Evolutionary conservation across 2,888 invertebrate genomes (phyloP).

Genomic region (Protophormia terraenovae): DNA sequence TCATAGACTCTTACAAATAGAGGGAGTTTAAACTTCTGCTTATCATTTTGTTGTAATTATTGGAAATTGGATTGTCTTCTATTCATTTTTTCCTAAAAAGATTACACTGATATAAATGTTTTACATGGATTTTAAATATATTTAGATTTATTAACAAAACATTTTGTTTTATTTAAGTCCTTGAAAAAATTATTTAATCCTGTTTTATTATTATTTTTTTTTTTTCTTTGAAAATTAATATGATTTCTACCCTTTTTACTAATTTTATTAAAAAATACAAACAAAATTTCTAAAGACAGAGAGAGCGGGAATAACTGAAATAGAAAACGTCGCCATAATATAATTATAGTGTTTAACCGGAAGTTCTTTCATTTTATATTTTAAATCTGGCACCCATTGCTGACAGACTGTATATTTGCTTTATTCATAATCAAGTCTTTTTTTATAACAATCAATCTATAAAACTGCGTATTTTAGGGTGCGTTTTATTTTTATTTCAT

Average conservation of each 20-base stretch:
- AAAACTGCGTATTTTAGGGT: constrained; percentile 62
- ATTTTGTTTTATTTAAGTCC: constrained; percentile 7
- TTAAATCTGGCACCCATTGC: constrained; percentile 49
- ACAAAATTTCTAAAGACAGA: constrained; percentile 8
- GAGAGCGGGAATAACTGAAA: constrained; percentile 11
- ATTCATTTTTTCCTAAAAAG: neutral
- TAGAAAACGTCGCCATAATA: constrained; percentile 61
- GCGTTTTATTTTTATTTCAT: constrained; percentile 30
- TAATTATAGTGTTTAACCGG: constrained; percentile 71
- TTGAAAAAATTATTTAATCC: constrained; percentile 29
- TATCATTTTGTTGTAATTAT: constrained; percentile 48
- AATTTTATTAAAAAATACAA: constrained; percentile 53
- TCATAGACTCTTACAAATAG: neutral
- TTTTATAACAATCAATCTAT: constrained; percentile 20
- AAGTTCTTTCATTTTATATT: constrained; percentile 74
- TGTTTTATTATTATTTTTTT: constrained; percentile 4
- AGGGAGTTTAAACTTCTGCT: constrained; percentile 33
- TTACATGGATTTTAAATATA: constrained; percentile 33
- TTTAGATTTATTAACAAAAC: too few relatives aligned
- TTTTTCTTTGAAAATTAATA: neutral
- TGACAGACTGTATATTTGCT: neutral
- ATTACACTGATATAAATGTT: constrained; percentile 52
- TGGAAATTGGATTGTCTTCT: constrained; percentile 55
- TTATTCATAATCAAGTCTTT: constrained; percentile 21
- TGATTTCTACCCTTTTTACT: constrained; percentile 59